Evolutionary conservation across 2,113 vertebrate species (phyloP).

Genomic region (Seriola quinqueradiata): DNA sequence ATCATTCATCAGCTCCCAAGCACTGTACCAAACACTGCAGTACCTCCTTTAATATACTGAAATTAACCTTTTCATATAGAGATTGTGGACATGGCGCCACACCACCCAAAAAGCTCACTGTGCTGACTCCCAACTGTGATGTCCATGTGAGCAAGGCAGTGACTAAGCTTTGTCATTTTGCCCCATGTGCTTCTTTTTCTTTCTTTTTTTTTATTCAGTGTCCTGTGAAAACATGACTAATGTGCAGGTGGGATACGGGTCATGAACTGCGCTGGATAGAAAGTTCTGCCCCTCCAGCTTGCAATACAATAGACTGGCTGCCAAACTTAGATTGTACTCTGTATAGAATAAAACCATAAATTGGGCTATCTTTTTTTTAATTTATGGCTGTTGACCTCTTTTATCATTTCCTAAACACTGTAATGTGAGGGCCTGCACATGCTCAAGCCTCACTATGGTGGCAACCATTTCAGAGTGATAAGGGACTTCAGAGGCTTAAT

Average conservation of each 20-base stretch:
- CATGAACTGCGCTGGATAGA: slow-evolving; percentile 2
- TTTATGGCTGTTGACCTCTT: slow-evolving; percentile 18
- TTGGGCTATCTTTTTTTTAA: slow-evolving; percentile 4
- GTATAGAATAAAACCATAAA: slow-evolving; percentile 55
- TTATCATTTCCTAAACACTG: slow-evolving; percentile 32
- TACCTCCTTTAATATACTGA: slow-evolving; percentile 22
- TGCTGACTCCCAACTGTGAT: slow-evolving; percentile 39
- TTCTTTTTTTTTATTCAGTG: slow-evolving; percentile 18
- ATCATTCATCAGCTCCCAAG: slow-evolving; percentile 16
- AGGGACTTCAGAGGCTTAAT: slow-evolving; percentile 17
- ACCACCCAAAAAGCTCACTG: slow-evolving; percentile 46
- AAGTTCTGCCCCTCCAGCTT: slow-evolving; percentile 2
- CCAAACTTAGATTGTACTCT: slow-evolving; percentile 32
- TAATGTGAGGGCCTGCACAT: neutral
- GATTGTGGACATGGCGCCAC: slow-evolving; percentile 20
- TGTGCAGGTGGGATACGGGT: neutral
- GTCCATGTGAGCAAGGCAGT: slow-evolving; percentile 35
- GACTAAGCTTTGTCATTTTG: slow-evolving; percentile 20
- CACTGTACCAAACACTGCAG: neutral
- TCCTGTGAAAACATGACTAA: slow-evolving; percentile 26
- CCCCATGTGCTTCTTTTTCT: neutral
- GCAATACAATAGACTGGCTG: neutral
- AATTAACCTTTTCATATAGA: slow-evolving; percentile 50
- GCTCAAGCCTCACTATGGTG: neutral
- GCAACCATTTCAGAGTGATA: slow-evolving; percentile 33